Evolutionary conservation across 1,140 invertebrate species (phyloP), one percentile per base, ranked within the genome.

Genomic region (Drosophila micromelanica): DNA sequence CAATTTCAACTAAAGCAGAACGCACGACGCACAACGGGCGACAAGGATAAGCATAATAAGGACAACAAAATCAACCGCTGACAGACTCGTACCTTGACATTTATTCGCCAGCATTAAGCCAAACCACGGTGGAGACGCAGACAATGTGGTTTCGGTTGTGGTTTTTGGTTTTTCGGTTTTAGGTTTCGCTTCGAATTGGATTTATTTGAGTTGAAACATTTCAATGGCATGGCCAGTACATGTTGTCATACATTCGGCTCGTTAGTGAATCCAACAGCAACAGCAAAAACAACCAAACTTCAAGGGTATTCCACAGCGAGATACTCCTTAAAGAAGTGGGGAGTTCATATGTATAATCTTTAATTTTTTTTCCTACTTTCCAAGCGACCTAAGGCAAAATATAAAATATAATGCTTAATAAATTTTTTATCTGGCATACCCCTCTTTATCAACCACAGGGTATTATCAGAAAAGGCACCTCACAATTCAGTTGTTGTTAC

Each of bases 1-100:
- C 84, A 89, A 89, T 89, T 87, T 89, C 65, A 67, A 68, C 84
- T 73, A 87, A 87, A 57, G 64, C 72, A 57, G 55, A 70, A 60
- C 37, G 42, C 43, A 61, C 40, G 43, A 52, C 35, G 56, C 51
- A 60, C 20, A n/a, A 43, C 55, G 37, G 30, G 7, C 49, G 49
- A 52, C 49, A 57, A 17, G 43, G 52, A 38, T 57, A 35, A 35
- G 20, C 6, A 62, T 32, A 57, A 38, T 5, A 49, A 49, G 40
- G 42, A 71, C 23, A 64, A 64, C 42, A 56, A 74, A 52, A 70
- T 59, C 55, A 64, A 59, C n/a, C 67, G 52, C 61, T 75, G 81
- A 86, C 81, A 62, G 43, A 46, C 40, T 43, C 52, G 77, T 60
- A 45, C 71, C 78, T 64, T 81, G 82, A 89, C 84, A 78, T 78